These are phyloP conservation scores for Ecliptopera silaceata DNA, from an alignment of 2,888 invertebrate species.

Conservation along the genomic window DNA sequence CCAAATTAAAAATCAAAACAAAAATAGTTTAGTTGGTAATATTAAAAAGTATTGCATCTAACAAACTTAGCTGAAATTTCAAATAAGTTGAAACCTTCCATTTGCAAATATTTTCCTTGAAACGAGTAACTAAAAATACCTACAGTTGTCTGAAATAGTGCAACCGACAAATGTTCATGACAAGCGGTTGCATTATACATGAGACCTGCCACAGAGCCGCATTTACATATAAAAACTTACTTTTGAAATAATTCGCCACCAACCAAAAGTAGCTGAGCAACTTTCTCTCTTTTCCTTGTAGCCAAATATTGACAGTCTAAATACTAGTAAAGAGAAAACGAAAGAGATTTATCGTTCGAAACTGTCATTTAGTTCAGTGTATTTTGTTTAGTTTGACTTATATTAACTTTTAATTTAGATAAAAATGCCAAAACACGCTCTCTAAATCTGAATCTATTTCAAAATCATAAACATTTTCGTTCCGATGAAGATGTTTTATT, in stretches of 20 bases:
- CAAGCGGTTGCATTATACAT: slow-evolving; percentile 78
- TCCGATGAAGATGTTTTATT: no score
- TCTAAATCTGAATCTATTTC: no score
- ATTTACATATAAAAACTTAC: slow-evolving; percentile 66
- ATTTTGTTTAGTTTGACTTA: no score
- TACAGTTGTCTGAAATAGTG: slow-evolving; percentile 64
- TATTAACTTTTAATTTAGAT: no score
- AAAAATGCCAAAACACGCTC: no score
- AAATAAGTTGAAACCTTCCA: not conserved
- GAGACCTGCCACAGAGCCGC: slow-evolving; percentile 66
- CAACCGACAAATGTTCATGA: slow-evolving; percentile 80
- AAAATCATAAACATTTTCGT: no score
- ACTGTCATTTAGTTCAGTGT: no score
- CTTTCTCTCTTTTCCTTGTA: not conserved
- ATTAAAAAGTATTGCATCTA: no score
- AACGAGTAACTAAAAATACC: slow-evolving; percentile 44
- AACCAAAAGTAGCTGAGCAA: slow-evolving; percentile 22
- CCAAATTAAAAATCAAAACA: not conserved
- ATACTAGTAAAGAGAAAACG: no score
- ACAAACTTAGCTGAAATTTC: no score
- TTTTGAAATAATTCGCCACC: slow-evolving; percentile 36
- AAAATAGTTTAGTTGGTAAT: not conserved
- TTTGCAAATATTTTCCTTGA: slow-evolving; percentile 21
- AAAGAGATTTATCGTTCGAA: no score
- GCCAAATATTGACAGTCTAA: no score